Percentiles rank a stretch among this genome's conserved stretches.
Conservation (phyloP, 2,888 invertebrate genomes). For the Lochmaea crataegi region DNA sequence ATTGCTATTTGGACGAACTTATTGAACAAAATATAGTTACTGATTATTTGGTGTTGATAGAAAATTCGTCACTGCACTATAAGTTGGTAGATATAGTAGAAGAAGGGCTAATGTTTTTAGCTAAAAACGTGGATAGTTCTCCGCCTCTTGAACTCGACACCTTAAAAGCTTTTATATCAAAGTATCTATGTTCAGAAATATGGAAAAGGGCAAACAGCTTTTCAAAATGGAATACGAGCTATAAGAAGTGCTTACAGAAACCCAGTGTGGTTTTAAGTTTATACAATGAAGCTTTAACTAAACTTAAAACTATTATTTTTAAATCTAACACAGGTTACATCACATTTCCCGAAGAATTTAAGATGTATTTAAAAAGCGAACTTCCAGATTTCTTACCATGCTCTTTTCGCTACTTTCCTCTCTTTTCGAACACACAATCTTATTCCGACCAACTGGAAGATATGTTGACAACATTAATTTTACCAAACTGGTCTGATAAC, state of each 20-base stretch:
- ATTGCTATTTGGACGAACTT: conserved; percentile 46
- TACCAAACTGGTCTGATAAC: conserved; percentile 66
- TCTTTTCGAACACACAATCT: conserved; percentile 69
- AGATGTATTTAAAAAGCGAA: conserved; percentile 66
- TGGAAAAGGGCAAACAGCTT: conserved; percentile 69
- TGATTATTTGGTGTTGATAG: conserved; percentile 52
- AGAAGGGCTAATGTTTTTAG: conserved; percentile 64
- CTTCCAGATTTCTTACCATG: conserved; percentile 71
- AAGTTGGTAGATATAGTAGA: conserved; percentile 50
- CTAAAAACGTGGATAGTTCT: conserved; percentile 66
- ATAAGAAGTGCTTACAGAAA: conserved; percentile 67
- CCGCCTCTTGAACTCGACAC: conserved; percentile 71
- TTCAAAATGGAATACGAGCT: conserved; percentile 63
- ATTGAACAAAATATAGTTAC: conserved; percentile 52
- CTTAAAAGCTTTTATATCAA: conserved; percentile 69
- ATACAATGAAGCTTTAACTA: conserved; percentile 76
- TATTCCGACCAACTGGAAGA: conserved; percentile 68
- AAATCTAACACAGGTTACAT: conserved; percentile 71
- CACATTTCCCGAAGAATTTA: conserved; percentile 75
- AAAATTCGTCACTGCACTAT: conserved; percentile 47
- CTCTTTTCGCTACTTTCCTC: conserved; percentile 75
- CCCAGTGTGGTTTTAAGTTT: conserved; percentile 71
- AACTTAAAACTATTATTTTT: conserved; percentile 71
- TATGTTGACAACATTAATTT: conserved; percentile 68
- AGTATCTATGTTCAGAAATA: conserved; percentile 72